Percentiles rank a stretch among this genome's conserved stretches.
Conservation (phyloP, 2,797 vertebrate genomes). For the Rhynchotus rufescens region DNA sequence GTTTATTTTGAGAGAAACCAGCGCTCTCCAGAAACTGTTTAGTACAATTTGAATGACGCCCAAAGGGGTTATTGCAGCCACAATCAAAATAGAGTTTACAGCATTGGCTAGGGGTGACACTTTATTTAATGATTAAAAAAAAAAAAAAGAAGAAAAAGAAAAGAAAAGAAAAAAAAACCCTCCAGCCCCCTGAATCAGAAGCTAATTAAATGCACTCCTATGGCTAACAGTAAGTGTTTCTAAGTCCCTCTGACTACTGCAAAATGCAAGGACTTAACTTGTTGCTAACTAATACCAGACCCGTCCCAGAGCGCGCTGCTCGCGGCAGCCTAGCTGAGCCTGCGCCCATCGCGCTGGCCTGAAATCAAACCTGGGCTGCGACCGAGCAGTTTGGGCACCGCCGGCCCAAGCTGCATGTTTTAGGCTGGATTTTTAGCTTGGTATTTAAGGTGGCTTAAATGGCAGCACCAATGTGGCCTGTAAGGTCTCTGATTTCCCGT, state of each 20-base stretch:
- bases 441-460: slow-evolving; percentile 25
- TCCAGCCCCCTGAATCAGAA: slow-evolving; percentile 51
- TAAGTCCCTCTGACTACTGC: slow-evolving; percentile 51
- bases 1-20: slow-evolving; percentile 76
- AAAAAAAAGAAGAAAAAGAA: background rate
- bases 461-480: background rate
- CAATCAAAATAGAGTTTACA: slow-evolving; percentile 76
- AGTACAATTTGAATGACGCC: slow-evolving; percentile 56
- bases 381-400: slow-evolving; percentile 14
- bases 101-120: slow-evolving; percentile 71
- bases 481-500: background rate
- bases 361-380: slow-evolving; percentile 15
- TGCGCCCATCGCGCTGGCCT: background rate
- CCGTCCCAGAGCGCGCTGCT: too few relatives aligned
- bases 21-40: slow-evolving; percentile 46
- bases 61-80: slow-evolving; percentile 73
- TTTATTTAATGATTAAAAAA: slow-evolving; percentile 66
- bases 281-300: slow-evolving; percentile 58
- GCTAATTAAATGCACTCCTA: slow-evolving; percentile 74
- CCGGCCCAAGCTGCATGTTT: background rate
- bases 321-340: background rate
- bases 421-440: background rate
- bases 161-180: background rate
- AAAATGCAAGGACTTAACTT: slow-evolving; percentile 54
- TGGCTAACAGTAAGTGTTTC: slow-evolving; percentile 56